Conservation (phyloP, 2,888 invertebrate species). For the Pseudanteris insignis region DNA sequence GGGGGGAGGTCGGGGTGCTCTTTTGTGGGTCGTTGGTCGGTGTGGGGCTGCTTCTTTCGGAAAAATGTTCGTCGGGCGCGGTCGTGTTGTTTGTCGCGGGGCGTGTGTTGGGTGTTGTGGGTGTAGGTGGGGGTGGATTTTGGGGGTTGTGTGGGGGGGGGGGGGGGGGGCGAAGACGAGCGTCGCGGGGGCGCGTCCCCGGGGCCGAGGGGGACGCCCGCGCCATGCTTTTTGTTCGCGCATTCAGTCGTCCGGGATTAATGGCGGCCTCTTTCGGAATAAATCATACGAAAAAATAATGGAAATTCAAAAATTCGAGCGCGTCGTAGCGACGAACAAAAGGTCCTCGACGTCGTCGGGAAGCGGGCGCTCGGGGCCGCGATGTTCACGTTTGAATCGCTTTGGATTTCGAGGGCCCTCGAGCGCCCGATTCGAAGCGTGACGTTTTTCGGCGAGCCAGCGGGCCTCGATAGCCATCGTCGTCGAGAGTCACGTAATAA, state of each 20-base stretch:
- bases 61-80: no score
- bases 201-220: background rate
- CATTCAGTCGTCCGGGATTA: no score
- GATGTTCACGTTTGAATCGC: constrained; percentile 26
- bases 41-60: no score
- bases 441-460: constrained; percentile 25
- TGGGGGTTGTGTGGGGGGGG: no score
- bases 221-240: constrained; percentile 3
- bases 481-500: constrained; percentile 33
- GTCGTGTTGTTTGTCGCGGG: no score
- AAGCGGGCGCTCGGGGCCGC: constrained; percentile 16
- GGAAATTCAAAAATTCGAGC: constrained; percentile 27
- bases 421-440: constrained; percentile 21
- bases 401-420: constrained; percentile 22
- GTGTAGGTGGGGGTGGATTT: background rate
- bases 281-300: constrained; percentile 39
- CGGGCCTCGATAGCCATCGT: constrained; percentile 27
- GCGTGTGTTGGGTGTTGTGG: constrained; percentile 4
- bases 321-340: constrained; percentile 23
- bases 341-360: constrained; percentile 21
- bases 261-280: constrained; percentile 21
- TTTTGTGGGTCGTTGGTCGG: no score
- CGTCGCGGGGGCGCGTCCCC: no score
- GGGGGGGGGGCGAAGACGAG: background rate
- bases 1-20: no score